Percentiles rank a stretch among this genome's conserved stretches.
These are phyloP conservation scores for Tamandua tetradactyla DNA, from an alignment of 2,797 vertebrate genomes.

Conservation along the genomic window DNA sequence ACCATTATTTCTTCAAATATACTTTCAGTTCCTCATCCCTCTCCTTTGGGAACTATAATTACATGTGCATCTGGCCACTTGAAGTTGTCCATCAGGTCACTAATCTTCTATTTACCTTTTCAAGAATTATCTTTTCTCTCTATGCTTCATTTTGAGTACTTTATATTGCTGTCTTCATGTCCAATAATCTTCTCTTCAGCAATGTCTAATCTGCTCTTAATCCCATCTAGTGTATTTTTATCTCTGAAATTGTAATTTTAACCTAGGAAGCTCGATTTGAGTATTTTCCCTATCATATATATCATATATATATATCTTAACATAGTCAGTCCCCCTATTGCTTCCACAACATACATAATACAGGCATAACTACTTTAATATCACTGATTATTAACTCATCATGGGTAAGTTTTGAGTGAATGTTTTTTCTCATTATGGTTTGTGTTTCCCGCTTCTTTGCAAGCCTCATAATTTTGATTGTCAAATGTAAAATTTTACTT, in stretches of 20 bases:
- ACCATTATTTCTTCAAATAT: not conserved
- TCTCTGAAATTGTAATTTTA: constrained; percentile 14
- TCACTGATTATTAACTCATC: not conserved
- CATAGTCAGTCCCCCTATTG: not conserved
- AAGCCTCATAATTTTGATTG: not conserved
- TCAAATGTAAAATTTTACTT: not conserved
- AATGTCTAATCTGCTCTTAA: not conserved
- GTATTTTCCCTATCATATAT: not conserved
- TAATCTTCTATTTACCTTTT: not conserved
- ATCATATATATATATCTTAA: not conserved
- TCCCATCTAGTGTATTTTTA: not conserved
- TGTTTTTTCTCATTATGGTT: not conserved
- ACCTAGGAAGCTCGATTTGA: not conserved
- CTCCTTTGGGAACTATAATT: not conserved
- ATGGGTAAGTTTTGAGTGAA: not conserved
- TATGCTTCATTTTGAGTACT: not conserved
- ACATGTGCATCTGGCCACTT: not conserved
- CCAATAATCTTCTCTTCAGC: not conserved
- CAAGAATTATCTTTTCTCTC: constrained; percentile 12
- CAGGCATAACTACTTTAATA: not conserved
- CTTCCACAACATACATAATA: not conserved
- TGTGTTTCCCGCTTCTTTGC: not conserved
- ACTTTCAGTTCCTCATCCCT: too few species aligned
- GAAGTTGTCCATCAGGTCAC: not conserved
- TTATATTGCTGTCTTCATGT: not conserved